Percentiles rank a stretch among this genome's conserved stretches.
Conservation (phyloP, 2,888 invertebrate species). For the Trissolcus japonicus region DNA sequence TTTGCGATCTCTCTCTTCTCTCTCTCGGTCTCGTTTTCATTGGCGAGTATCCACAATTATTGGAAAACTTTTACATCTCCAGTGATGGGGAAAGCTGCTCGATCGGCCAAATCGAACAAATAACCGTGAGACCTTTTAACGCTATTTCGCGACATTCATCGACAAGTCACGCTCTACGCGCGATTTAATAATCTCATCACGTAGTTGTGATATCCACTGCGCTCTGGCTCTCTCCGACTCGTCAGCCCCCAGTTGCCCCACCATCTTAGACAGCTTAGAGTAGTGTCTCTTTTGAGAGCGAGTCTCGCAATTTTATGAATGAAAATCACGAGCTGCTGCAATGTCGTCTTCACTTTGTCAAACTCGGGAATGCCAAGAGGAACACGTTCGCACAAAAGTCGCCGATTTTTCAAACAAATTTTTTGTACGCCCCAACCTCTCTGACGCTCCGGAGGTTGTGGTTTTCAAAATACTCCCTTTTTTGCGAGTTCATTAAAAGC, state of each 20-base stretch:
- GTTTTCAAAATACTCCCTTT: neutral
- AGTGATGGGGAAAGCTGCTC: conserved; percentile 45
- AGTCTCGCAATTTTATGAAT: conserved; percentile 53
- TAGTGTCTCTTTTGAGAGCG: conserved; percentile 47
- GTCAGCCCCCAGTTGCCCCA: conserved; percentile 33
- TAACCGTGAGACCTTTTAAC: conserved; percentile 57
- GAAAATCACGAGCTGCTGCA: conserved; percentile 54
- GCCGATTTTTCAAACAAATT: conserved; percentile 39
- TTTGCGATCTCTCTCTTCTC: conserved; percentile 9
- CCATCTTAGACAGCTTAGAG: conserved; percentile 39
- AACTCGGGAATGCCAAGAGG: conserved; percentile 26
- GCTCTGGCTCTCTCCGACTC: conserved; percentile 14
- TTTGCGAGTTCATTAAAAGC: conserved; percentile 24
- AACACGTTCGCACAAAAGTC: conserved; percentile 39
- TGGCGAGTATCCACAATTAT: conserved; percentile 53
- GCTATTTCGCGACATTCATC: conserved; percentile 54
- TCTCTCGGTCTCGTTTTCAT: conserved; percentile 45
- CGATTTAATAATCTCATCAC: conserved; percentile 58
- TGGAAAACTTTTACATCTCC: conserved; percentile 53
- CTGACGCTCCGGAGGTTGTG: conserved; percentile 1
- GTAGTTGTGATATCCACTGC: conserved; percentile 55
- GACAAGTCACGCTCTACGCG: conserved; percentile 50
- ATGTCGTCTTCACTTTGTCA: conserved; percentile 46
- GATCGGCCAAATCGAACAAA: conserved; percentile 51
- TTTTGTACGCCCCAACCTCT: no score